A percentile compares a stretch with the other conserved stretches of the same genome.
phyloP scores from a whole-genome alignment of 2,888 invertebrate species.

The Thumatha senex region DNA sequence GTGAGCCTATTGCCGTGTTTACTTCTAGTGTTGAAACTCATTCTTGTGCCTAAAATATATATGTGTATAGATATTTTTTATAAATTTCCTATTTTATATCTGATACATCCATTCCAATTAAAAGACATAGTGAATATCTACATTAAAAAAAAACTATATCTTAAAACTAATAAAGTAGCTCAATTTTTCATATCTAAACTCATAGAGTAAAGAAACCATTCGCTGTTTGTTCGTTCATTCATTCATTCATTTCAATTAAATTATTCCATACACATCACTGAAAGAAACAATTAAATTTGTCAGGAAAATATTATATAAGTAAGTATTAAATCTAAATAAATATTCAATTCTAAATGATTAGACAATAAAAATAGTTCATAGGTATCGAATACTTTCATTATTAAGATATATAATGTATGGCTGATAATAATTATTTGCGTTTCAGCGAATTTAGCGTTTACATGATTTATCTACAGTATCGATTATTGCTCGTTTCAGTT shows the following conservation, averaged over 20 bases:
- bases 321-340: not conserved
- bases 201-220: not conserved
- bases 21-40: conserved; percentile 19
- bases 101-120: conserved; percentile 22
- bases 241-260: not conserved
- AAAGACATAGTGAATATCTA: conserved; percentile 3
- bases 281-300: not conserved
- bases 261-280: conserved; percentile 7
- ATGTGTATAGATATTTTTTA: conserved; percentile 31
- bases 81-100: conserved; percentile 14
- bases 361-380: not conserved
- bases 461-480: no score
- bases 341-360: not conserved
- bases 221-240: conserved; percentile 14
- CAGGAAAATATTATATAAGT: not conserved
- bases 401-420: not conserved
- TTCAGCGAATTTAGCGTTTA: no score
- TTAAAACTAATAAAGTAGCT: conserved; percentile 21
- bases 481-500: no score
- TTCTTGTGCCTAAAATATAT: conserved; percentile 34
- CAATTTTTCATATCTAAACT: conserved; percentile 25
- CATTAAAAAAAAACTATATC: conserved; percentile 6
- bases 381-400: not conserved
- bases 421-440: no score
- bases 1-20: no score